These are phyloP conservation scores for Anthoptus insignis DNA, from an alignment of 2,888 invertebrate genomes.

Conservation along the genomic window DNA sequence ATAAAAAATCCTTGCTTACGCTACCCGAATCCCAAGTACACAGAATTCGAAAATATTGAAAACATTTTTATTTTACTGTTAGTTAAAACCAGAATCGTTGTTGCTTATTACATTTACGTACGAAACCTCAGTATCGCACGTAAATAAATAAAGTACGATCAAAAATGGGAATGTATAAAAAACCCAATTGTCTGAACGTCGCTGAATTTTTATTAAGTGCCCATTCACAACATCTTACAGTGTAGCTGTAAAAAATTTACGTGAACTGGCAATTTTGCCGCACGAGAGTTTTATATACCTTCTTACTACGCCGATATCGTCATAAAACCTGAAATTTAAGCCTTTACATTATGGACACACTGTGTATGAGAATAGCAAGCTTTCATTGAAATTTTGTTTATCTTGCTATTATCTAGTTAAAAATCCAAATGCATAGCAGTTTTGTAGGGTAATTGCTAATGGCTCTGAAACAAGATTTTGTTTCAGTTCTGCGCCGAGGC, in stretches of 20 bases:
- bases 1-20: background rate
- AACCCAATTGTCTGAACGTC: slow-evolving; percentile 57
- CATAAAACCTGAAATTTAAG: slow-evolving; percentile 67
- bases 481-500: too few relatives aligned
- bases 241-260: slow-evolving; percentile 67
- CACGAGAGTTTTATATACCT: slow-evolving; percentile 66
- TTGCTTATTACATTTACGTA: background rate
- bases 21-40: background rate
- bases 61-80: background rate
- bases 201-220: slow-evolving; percentile 69
- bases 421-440: too few relatives aligned
- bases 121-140: slow-evolving; percentile 12
- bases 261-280: slow-evolving; percentile 65
- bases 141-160: slow-evolving; percentile 49
- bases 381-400: background rate
- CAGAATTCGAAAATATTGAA: background rate
- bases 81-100: background rate
- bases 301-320: slow-evolving; percentile 61
- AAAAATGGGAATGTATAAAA: slow-evolving; percentile 50
- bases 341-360: slow-evolving; percentile 9
- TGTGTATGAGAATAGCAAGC: background rate
- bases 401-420: too few relatives aligned
- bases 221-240: slow-evolving; percentile 59
- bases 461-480: too few relatives aligned
- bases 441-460: too few relatives aligned